Conservation (phyloP, 2,888 invertebrate genomes). For the Synanthedon andrenaeformis region DNA sequence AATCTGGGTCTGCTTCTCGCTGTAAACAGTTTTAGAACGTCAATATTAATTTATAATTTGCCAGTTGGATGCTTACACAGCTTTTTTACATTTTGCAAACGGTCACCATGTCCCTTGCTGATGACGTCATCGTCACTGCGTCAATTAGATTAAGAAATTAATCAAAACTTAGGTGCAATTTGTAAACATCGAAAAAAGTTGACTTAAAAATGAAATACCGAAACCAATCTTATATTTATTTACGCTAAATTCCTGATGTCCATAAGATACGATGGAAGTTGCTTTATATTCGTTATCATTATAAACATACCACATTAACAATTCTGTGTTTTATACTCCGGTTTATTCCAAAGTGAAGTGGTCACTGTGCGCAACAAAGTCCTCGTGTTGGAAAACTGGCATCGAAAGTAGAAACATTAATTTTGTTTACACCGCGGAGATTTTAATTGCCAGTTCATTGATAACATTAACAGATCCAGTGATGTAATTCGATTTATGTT, state of each 20-base stretch:
- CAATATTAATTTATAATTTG: too few species aligned
- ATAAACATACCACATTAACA: too few species aligned
- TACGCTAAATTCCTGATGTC: conserved; percentile 26
- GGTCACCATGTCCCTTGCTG: too few species aligned
- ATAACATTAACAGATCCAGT: conserved; percentile 37
- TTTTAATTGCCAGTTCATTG: conserved; percentile 40
- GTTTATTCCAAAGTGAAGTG: too few species aligned
- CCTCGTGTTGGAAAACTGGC: background rate
- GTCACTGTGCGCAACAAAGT: background rate
- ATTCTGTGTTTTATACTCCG: too few species aligned
- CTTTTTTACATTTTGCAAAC: too few species aligned
- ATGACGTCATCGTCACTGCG: too few species aligned
- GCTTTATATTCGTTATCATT: too few species aligned
- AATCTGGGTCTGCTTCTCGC: too few species aligned
- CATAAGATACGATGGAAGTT: conserved; percentile 6
- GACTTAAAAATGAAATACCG: conserved; percentile 6
- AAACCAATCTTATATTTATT: conserved; percentile 30
- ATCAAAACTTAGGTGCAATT: background rate
- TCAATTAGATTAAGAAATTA: background rate
- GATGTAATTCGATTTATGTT: conserved; percentile 36
- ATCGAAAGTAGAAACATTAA: conserved; percentile 35
- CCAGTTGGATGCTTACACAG: too few species aligned
- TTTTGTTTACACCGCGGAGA: conserved; percentile 38
- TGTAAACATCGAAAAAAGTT: background rate
- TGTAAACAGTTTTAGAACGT: too few species aligned